phyloP scores from a whole-genome alignment of 2,113 vertebrate genomes.

The Rhegmatorhina hoffmannsi region DNA sequence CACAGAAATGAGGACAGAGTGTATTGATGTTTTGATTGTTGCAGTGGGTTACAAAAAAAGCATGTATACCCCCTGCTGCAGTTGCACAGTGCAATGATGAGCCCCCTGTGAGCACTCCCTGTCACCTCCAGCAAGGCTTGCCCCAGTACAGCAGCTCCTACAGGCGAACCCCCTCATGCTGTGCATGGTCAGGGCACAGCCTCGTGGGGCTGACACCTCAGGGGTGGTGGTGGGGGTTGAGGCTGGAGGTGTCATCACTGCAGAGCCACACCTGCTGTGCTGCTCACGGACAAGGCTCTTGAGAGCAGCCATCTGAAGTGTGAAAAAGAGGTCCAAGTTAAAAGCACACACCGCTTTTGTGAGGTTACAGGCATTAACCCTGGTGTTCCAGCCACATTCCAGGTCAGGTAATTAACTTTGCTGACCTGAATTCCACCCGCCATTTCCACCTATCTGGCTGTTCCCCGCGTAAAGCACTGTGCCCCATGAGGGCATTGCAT shows the following conservation, averaged over 20 bases:
- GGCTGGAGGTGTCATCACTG: not conserved
- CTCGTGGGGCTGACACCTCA: not conserved
- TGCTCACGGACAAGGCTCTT: not conserved
- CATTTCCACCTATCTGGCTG: not conserved
- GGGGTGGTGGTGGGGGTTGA: not conserved
- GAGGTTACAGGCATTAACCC: not conserved
- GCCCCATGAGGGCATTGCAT: not conserved
- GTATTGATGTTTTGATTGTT: conserved; percentile 7
- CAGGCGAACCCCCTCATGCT: not conserved
- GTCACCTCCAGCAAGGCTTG: not conserved
- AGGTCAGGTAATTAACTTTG: not conserved
- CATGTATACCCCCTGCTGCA: rapidly evolving
- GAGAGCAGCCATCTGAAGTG: not conserved
- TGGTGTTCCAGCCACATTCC: not conserved
- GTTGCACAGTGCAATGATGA: not conserved
- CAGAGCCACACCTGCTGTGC: not conserved
- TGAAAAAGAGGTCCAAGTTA: not conserved
- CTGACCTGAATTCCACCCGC: not conserved
- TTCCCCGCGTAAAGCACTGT: not conserved
- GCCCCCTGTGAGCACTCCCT: not conserved
- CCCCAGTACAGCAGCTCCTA: not conserved
- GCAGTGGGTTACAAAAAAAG: not conserved
- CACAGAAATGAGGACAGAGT: not conserved
- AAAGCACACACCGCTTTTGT: not conserved
- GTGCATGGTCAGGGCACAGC: not conserved